Percentiles rank a stretch among this genome's conserved stretches.
These are phyloP conservation scores for Gallirallus australis DNA, from an alignment of 2,797 vertebrate genomes.

Conservation along the genomic window DNA sequence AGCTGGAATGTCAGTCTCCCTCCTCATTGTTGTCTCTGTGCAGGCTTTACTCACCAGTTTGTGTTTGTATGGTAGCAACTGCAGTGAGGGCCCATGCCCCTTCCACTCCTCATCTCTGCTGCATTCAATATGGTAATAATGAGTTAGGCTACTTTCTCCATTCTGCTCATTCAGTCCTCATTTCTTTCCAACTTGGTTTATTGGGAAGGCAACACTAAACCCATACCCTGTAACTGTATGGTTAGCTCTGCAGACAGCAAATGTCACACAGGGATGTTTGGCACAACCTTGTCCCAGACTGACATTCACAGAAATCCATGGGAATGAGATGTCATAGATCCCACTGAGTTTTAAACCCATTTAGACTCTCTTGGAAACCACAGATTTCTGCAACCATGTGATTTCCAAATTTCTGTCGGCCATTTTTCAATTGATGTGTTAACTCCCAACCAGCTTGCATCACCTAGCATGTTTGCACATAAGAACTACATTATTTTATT, in stretches of 20 bases:
- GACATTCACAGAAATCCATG: background rate
- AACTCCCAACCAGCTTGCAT: background rate
- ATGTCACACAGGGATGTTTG: background rate
- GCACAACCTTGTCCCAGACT: background rate
- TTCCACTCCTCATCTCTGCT: background rate
- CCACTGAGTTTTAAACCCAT: background rate
- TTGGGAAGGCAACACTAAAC: background rate
- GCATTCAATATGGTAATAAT: background rate
- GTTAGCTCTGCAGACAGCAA: background rate
- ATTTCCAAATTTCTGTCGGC: background rate
- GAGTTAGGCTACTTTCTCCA: background rate
- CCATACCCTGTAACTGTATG: background rate
- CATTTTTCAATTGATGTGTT: background rate
- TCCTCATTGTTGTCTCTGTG: background rate
- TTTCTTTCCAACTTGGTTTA: background rate
- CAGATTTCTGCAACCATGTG: background rate
- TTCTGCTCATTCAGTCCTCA: background rate
- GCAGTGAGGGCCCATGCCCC: rapidly evolving
- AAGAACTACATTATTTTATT: background rate
- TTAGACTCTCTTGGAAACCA: background rate
- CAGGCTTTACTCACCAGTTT: background rate
- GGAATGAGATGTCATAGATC: background rate
- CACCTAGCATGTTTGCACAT: rapidly evolving
- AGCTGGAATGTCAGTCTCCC: background rate
- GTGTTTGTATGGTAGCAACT: background rate